Evolutionary conservation across 2,113 vertebrate species (phyloP).

Genomic region (Syngnathus scovelli): DNA sequence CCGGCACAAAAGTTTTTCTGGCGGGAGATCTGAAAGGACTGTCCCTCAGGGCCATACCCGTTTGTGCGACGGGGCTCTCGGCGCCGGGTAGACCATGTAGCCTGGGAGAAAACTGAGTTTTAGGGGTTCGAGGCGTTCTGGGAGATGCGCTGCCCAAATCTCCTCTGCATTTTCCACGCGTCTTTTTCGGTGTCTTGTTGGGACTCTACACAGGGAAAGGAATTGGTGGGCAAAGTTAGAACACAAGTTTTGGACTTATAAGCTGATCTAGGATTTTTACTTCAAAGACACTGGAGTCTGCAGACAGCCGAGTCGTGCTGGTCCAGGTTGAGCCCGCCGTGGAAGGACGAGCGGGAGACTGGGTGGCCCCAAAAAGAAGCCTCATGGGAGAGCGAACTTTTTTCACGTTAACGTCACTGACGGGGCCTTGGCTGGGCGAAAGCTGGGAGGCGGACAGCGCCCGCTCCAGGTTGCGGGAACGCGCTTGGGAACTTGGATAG

Average conservation of each 20-base stretch:
- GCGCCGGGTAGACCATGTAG: conserved; percentile 12
- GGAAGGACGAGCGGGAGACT: conserved; percentile 52
- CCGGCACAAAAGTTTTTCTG: conserved; percentile 35
- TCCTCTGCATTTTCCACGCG: conserved; percentile 34
- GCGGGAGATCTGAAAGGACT: conserved; percentile 52
- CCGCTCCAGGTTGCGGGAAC: conserved; percentile 72
- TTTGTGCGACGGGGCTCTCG: conserved; percentile 40
- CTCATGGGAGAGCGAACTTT: conserved; percentile 76
- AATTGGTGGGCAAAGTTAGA: not conserved
- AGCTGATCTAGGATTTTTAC: conserved; percentile 52
- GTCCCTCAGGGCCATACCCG: conserved; percentile 30
- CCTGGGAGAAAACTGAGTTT: conserved; percentile 24
- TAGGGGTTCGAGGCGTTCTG: conserved; percentile 23
- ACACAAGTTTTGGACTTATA: not conserved
- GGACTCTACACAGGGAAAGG: conserved; percentile 54
- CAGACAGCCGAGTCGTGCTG: conserved; percentile 54
- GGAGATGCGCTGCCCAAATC: conserved; percentile 25
- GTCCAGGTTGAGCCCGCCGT: conserved; percentile 39
- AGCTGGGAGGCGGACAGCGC: conserved; percentile 63
- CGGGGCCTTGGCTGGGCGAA: conserved; percentile 31
- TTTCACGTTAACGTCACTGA: conserved; percentile 38
- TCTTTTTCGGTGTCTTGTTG: conserved; percentile 68
- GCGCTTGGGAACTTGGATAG: conserved; percentile 71
- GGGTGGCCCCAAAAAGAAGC: conserved; percentile 85
- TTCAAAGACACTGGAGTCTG: conserved; percentile 69